Conservation (phyloP, 2,888 invertebrate species). For the Scrobipalpa atriplicella region DNA sequence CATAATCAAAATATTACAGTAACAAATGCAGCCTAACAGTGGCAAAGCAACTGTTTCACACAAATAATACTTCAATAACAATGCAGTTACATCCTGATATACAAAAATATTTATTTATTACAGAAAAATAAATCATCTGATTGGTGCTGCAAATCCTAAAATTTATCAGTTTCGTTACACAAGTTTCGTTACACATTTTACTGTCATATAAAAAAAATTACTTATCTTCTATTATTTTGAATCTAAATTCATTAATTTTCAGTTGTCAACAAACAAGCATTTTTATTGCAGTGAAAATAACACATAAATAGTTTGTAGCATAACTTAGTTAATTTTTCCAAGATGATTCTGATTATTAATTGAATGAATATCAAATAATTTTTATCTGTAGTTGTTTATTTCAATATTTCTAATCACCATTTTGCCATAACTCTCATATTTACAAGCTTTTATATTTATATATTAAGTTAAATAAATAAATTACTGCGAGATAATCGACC, state of each 20-base stretch:
- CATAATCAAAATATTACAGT: neutral
- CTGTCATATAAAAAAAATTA: neutral
- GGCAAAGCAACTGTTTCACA: neutral
- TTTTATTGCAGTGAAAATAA: neutral
- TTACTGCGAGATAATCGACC: too few relatives aligned
- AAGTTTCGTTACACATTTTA: conserved; percentile 16
- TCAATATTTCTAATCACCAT: neutral
- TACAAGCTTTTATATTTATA: neutral
- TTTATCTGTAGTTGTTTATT: neutral
- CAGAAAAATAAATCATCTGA: conserved; percentile 45
- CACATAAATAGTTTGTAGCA: too few relatives aligned
- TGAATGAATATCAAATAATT: neutral
- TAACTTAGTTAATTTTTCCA: too few relatives aligned
- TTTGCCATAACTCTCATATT: neutral
- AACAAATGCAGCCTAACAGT: conserved; percentile 17
- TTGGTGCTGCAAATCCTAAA: conserved; percentile 26
- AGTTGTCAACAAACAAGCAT: too few relatives aligned
- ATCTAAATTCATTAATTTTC: too few relatives aligned
- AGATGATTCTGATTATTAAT: too few relatives aligned
- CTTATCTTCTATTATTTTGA: too few relatives aligned
- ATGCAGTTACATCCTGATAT: conserved; percentile 42
- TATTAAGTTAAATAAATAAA: neutral
- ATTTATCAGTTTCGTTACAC: neutral
- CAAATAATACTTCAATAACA: conserved; percentile 58
- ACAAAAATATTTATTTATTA: conserved; percentile 53